Conservation (phyloP, 2,113 vertebrate genomes). For the Cololabis saira region DNA sequence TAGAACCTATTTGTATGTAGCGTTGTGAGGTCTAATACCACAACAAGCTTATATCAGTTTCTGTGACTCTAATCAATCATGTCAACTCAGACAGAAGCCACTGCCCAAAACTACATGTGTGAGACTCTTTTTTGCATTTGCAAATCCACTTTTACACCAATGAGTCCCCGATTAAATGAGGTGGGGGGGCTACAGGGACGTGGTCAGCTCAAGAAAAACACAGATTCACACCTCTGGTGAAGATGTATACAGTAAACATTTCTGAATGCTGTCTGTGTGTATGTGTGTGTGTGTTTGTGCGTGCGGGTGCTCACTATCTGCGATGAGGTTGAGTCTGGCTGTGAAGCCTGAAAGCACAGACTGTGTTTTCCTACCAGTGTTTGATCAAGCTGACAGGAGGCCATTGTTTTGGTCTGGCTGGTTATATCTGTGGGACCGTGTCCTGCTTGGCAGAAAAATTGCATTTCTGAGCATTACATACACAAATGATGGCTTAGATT, state of each 20-base stretch:
- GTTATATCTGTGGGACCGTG: conserved; percentile 40
- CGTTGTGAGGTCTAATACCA: too few species aligned
- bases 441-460: conserved; percentile 42
- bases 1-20: too few species aligned
- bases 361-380: conserved; percentile 48
- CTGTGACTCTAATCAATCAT: too few species aligned
- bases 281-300: neutral
- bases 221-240: too few species aligned
- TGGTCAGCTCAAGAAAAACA: too few species aligned
- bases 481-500: conserved; percentile 52
- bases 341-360: conserved; percentile 41
- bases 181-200: too few species aligned
- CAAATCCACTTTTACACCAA: too few species aligned
- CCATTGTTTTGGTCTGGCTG: conserved; percentile 48
- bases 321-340: conserved; percentile 15
- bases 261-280: neutral
- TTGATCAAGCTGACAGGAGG: conserved; percentile 62
- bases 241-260: neutral
- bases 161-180: too few species aligned
- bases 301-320: conserved; percentile 4
- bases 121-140: too few species aligned
- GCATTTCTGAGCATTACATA: conserved; percentile 58
- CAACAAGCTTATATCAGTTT: too few species aligned
- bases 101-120: too few species aligned
- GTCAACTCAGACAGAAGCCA: too few species aligned